A percentile compares a stretch with the other conserved stretches of the same genome.
These are phyloP conservation scores for Anastrepha obliqua DNA, from an alignment of 1,140 invertebrate genomes.

Conservation along the genomic window DNA sequence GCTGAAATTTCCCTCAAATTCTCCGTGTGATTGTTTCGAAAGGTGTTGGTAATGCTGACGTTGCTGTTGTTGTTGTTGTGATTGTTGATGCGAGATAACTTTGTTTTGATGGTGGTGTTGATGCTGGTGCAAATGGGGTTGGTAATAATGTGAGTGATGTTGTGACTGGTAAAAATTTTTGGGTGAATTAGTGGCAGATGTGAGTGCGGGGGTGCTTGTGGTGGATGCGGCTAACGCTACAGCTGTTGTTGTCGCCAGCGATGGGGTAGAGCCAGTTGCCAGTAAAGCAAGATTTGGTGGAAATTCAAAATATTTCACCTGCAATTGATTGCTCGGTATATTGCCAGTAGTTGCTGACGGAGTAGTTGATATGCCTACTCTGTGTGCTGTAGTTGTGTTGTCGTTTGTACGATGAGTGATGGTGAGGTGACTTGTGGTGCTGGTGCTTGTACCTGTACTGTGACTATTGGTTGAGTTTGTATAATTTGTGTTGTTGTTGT, in stretches of 20 bases:
- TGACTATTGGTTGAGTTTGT: constrained; percentile 18
- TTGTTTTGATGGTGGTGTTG: constrained; percentile 55
- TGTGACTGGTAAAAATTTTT: constrained; percentile 55
- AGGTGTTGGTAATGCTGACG: constrained; percentile 44
- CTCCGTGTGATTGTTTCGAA: not conserved
- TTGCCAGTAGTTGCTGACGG: constrained; percentile 2
- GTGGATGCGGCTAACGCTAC: constrained; percentile 55
- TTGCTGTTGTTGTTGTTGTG: constrained; percentile 55
- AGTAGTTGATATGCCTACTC: not conserved
- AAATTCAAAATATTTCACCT: constrained; percentile 71
- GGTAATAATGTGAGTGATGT: constrained; percentile 54
- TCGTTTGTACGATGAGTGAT: constrained; percentile 2
- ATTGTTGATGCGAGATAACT: constrained; percentile 43
- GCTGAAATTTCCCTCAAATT: not conserved
- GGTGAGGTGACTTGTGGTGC: not conserved
- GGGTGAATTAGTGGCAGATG: constrained; percentile 60
- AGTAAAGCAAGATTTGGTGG: constrained; percentile 61
- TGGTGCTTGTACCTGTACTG: not conserved
- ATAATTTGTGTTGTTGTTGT: constrained; percentile 2
- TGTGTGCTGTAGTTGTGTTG: not conserved
- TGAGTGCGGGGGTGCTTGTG: constrained; percentile 38
- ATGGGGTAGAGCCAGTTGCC: constrained; percentile 66
- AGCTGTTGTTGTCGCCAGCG: constrained; percentile 61
- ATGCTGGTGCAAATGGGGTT: constrained; percentile 51
- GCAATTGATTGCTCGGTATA: constrained; percentile 64